Evolutionary conservation across 2,113 vertebrate species (phyloP).

Genomic region (Oreochromis aureus): DNA sequence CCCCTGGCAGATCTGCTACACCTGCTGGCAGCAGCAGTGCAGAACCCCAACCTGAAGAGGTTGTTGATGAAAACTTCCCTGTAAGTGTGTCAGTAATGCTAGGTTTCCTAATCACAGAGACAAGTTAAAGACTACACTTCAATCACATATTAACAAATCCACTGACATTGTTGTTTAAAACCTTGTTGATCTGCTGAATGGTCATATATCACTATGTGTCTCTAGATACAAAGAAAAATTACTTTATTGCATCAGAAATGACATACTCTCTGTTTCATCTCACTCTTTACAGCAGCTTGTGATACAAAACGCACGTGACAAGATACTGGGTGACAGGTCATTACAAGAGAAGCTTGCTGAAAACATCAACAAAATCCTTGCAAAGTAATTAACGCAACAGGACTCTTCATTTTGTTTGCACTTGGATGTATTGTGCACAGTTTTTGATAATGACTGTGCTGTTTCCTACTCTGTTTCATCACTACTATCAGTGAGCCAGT

Average conservation of each 20-base stretch:
- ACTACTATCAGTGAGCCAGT: conserved; percentile 76
- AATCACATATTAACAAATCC: background rate
- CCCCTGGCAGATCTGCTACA: conserved; percentile 58
- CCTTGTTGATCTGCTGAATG: background rate
- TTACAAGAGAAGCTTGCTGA: conserved; percentile 97
- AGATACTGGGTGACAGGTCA: conserved; percentile 89
- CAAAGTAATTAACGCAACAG: conserved; percentile 71
- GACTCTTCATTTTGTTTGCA: background rate
- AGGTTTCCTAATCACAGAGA: background rate
- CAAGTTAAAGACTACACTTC: background rate
- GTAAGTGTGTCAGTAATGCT: conserved; percentile 64
- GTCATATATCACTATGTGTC: background rate
- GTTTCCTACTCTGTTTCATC: background rate
- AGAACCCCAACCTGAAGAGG: conserved; percentile 80
- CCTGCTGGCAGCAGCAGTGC: conserved; percentile 50
- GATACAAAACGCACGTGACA: conserved; percentile 97
- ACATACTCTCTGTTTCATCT: background rate
- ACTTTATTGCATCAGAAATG: background rate
- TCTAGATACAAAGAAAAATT: background rate
- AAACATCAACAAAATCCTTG: conserved; percentile 97
- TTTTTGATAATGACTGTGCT: background rate
- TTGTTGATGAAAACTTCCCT: conserved; percentile 79
- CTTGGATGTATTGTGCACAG: background rate
- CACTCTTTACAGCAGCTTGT: conserved; percentile 86
- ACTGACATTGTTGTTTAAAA: background rate